Evolutionary conservation across 2,113 vertebrate genomes (phyloP), one percentile per base, ranked within the genome.

Genomic region (Peromyscus maniculatus): DNA sequence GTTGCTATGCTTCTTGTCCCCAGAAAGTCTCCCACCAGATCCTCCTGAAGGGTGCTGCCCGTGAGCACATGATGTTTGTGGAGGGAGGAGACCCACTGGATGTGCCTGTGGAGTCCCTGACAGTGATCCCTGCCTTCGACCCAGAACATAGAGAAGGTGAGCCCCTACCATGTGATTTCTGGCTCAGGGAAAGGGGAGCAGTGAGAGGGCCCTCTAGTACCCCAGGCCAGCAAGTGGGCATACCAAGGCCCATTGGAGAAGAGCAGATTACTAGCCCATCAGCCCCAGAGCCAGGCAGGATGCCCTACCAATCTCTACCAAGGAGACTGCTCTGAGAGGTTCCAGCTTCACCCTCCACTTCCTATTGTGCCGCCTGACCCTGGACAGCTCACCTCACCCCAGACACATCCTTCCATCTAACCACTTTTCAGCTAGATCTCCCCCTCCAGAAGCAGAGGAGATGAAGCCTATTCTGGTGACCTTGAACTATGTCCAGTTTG

Each of bases 21-120:
- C 93, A 99, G 99, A 98, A 97, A 95, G 66, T 97, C 89, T 98
- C 99, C 96, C 99, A 98, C 22, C 97, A 97, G 96, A 97, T 99
- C 96, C 98, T 97, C 8, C 98, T 99, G 75, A 99, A 98, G 95
- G 99, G 99, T 0, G 98, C 99, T 0, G 99, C 99, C 2, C 98
- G 98, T 0, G 97, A 98, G 3, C 98, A 98, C 79, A 98, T 97
- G 33, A 98, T 99, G 99, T 99, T 99, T 62, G 98, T 99, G 79
- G 97, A 98, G 94, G 99, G 99, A 5, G 99, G 99, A 3, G 98
- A 99, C 88, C 98, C 96, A 0, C 97, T 99, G 39, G 98, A 99
- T 0, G 98, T 98, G 79, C 98, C 99, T 0, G 11, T 98, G 5
- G 99, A 99, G 96, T 99, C 99, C 19, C 97, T 99, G 95, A 98